Evolutionary conservation across 2,113 vertebrate species (phyloP).

Genomic region (Mustelus asterias): DNA sequence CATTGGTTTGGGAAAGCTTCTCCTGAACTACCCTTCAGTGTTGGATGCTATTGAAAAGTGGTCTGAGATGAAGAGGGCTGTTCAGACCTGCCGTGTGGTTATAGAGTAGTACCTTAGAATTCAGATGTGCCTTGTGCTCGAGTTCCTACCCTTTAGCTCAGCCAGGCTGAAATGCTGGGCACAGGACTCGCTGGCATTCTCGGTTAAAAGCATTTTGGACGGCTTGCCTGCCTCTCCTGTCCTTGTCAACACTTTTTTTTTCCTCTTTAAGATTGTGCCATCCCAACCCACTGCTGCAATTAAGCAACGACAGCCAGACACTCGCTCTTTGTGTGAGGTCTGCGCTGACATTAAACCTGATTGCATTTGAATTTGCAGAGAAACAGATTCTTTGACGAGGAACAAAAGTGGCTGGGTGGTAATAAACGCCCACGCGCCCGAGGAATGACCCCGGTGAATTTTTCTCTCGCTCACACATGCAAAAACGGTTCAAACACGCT

Average conservation of each 20-base stretch:
- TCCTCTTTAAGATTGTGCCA: background rate
- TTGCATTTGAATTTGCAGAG: slow-evolving; percentile 1
- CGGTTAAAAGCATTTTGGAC: background rate
- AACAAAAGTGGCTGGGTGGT: slow-evolving; percentile 18
- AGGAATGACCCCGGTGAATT: background rate
- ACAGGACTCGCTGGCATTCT: background rate
- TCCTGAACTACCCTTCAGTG: background rate
- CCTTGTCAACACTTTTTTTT: background rate
- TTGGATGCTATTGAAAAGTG: background rate
- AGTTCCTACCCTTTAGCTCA: background rate
- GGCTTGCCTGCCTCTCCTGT: background rate
- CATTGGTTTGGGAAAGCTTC: background rate
- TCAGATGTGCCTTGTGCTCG: background rate
- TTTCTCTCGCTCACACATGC: background rate
- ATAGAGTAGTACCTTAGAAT: background rate
- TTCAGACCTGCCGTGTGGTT: background rate
- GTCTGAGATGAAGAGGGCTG: background rate
- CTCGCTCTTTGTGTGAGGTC: background rate
- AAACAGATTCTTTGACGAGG: background rate
- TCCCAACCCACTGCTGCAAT: background rate
- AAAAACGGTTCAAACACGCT: background rate
- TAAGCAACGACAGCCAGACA: background rate
- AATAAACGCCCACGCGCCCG: background rate
- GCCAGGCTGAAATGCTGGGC: background rate
- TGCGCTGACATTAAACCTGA: slow-evolving; percentile 2